A percentile compares a stretch with the other conserved stretches of the same genome.
Conservation (phyloP, 2,113 vertebrate genomes). For the Dicerorhinus sumatrensis region DNA sequence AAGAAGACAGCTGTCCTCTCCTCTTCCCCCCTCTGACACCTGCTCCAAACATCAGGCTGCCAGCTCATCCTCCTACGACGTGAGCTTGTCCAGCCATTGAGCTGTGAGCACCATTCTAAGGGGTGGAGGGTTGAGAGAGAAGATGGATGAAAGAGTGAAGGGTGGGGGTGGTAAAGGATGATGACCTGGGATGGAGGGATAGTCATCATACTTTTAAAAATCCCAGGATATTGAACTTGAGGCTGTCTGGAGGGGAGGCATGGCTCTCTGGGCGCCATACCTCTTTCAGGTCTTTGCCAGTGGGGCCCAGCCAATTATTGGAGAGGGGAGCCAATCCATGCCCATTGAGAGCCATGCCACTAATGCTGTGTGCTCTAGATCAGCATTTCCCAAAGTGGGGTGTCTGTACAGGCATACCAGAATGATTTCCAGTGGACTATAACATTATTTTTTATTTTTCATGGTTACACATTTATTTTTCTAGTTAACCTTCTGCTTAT, state of each 20-base stretch:
- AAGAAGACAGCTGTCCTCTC: not conserved
- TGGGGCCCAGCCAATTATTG: not conserved
- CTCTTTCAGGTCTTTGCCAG: not conserved
- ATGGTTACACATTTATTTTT: not conserved
- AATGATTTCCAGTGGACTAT: not conserved
- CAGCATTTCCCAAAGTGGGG: not conserved
- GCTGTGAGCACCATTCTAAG: not conserved
- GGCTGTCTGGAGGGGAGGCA: not conserved
- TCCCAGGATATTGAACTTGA: not conserved
- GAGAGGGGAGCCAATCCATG: not conserved
- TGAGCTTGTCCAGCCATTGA: not conserved
- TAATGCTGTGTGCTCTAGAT: fast-evolving
- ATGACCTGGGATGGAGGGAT: no score
- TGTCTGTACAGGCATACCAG: not conserved
- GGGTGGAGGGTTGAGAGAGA: not conserved
- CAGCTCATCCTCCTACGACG: not conserved
- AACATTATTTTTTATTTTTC: not conserved
- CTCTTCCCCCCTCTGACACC: not conserved
- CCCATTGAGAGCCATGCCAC: not conserved
- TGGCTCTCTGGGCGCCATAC: not conserved
- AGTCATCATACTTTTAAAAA: not conserved
- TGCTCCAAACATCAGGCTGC: not conserved
- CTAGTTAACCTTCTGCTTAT: not conserved
- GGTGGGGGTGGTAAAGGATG: not conserved
- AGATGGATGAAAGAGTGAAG: no score